Base-by-base conservation (phyloP, 2,113 vertebrate genomes). In the Alouatta palliata region DNA sequence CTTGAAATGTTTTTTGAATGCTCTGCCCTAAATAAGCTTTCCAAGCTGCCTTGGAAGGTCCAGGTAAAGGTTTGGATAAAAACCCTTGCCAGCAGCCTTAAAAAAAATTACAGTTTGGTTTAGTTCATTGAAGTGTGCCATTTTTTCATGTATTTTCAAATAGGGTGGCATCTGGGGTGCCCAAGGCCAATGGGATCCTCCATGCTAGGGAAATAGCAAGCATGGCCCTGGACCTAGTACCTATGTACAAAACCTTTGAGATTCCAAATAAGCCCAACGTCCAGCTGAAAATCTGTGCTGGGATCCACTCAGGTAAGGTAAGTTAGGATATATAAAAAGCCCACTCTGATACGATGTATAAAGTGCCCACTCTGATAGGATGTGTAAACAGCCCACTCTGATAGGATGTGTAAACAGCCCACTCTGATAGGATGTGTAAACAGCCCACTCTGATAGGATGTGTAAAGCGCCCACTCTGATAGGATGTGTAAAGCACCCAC, bases 101-200 rank as follows among this genome's bases (percentile, higher is more conserved):
- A 85, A 91, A 37, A 37, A 83, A 37, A 68, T 21, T 35, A 58
- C 5, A 75, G 6, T 12, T 5, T 96, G 49, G 13, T 90, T 87
- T 47, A 90, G 85, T 81, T 95, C 19, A 68, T 45, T 92, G 45
- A 54, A 76, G 37, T 52, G 3, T 88, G n/a, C 37, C 45, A 8
- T 89, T 32, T 1, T 27, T n/a, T 93, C 71, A 47, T 89, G 86
- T 98, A 2, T 97, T 68, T 98, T 97, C 83, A 99, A 99, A 99
- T 95, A 99, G 99, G 99, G 99, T 99, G 85, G 99, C 99, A 70
- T 99, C 99, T 0, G 99, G 99, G 4, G 98, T 99, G 4, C 99
- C 99, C 0, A 98, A 32, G 66, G 98, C 99, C 94, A 99, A 98
- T 25, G 99, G 99, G 52, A 99, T 99, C 91, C 98, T 98, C n/a